Percentiles rank a stretch among this genome's conserved stretches.
These are phyloP conservation scores for Lasioglossum figueresi DNA, from an alignment of 2,888 invertebrate species.

Conservation along the genomic window DNA sequence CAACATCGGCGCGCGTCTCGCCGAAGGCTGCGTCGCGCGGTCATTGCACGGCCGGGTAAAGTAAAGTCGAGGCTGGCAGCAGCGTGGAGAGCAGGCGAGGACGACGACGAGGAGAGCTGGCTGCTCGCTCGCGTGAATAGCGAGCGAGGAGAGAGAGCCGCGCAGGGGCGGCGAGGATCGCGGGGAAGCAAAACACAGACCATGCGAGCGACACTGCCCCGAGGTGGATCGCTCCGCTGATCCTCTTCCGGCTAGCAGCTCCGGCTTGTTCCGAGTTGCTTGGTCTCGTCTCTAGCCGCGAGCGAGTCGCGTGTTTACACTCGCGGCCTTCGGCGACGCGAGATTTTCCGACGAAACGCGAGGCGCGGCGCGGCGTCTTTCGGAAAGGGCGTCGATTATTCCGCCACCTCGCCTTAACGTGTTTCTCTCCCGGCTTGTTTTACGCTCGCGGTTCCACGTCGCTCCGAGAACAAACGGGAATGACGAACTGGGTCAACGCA, in stretches of 20 bases:
- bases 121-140: slow-evolving; percentile 32
- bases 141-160: slow-evolving; percentile 59
- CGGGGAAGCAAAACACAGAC: slow-evolving; percentile 63
- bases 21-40: slow-evolving; percentile 24
- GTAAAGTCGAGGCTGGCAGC: slow-evolving; percentile 1
- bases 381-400: neutral
- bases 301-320: neutral
- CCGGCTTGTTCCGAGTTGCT: neutral
- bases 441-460: neutral
- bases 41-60: slow-evolving; percentile 6
- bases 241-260: neutral
- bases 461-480: neutral
- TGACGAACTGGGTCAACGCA: slow-evolving; percentile 43
- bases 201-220: slow-evolving; percentile 57
- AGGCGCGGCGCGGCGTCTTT: neutral
- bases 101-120: slow-evolving; percentile 16
- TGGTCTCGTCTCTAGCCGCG: neutral
- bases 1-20: slow-evolving; percentile 8
- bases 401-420: neutral
- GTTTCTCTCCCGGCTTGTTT: neutral
- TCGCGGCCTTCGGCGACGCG: neutral
- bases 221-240: slow-evolving; percentile 8
- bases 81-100: neutral
- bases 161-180: slow-evolving; percentile 47
- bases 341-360: neutral